Evolutionary conservation across 2,113 vertebrate genomes (phyloP).

Genomic region (Ciconia maguari): DNA sequence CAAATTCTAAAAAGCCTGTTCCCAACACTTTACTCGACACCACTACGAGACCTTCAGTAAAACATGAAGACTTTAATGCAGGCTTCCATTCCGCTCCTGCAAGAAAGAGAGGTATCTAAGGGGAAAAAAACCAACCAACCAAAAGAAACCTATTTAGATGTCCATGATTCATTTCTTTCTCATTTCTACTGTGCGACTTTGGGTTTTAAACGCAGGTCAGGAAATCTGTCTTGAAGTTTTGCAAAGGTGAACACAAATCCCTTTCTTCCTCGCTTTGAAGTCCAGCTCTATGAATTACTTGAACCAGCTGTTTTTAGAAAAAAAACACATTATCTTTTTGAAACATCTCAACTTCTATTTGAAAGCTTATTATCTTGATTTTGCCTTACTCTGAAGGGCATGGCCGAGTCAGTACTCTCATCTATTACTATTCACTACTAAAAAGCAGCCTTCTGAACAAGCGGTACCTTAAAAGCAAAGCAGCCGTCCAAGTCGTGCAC

Average conservation of each 20-base stretch:
- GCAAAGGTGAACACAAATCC: neutral
- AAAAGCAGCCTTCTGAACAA: neutral
- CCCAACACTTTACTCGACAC: neutral
- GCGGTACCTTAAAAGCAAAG: fast-evolving
- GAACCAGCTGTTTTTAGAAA: neutral
- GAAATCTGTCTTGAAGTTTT: neutral
- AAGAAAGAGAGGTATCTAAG: neutral
- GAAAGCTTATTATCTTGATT: neutral
- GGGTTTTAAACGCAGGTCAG: neutral
- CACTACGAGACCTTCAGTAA: neutral
- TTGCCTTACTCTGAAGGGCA: neutral
- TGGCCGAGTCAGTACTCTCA: neutral
- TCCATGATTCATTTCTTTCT: fast-evolving
- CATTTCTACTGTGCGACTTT: neutral
- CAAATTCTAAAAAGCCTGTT: neutral
- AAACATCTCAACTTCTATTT: neutral
- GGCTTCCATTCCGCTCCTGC: neutral
- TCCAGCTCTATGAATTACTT: neutral
- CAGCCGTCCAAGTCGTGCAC: neutral
- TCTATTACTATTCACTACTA: neutral
- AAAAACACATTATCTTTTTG: fast-evolving
- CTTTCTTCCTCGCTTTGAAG: neutral
- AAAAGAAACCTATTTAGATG: neutral
- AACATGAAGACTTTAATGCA: neutral
- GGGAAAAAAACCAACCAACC: fast-evolving